Percentiles rank a stretch among this genome's conserved stretches.
phyloP scores from a whole-genome alignment of 2,888 invertebrate genomes.

The Meta bourneti region DNA sequence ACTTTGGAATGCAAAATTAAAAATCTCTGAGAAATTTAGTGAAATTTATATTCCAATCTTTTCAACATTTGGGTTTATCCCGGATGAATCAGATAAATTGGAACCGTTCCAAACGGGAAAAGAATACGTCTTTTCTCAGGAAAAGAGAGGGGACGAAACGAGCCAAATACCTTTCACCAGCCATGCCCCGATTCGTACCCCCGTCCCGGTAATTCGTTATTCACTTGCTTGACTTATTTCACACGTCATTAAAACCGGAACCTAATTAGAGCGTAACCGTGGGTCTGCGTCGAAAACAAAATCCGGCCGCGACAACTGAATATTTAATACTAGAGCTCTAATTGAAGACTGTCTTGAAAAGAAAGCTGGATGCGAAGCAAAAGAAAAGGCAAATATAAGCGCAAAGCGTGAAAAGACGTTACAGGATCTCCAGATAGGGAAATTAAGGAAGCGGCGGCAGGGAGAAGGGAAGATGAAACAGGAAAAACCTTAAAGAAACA shows the following conservation, averaged over 20 bases:
- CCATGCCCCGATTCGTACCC: neutral
- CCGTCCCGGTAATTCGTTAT: neutral
- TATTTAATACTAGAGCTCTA: constrained; percentile 47
- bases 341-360: constrained; percentile 42
- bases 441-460: constrained; percentile 20
- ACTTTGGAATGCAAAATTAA: no score
- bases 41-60: neutral
- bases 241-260: constrained; percentile 56
- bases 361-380: neutral
- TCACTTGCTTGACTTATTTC: constrained; percentile 39
- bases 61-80: neutral
- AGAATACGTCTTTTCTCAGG: neutral
- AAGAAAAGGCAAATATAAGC: constrained; percentile 18
- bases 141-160: neutral
- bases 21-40: neutral
- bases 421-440: constrained; percentile 34
- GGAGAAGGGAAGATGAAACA: constrained; percentile 3
- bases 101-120: neutral
- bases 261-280: constrained; percentile 29
- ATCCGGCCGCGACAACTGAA: constrained; percentile 34
- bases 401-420: constrained; percentile 53
- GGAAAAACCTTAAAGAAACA: constrained; percentile 25
- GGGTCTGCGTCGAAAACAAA: constrained; percentile 2
- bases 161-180: neutral
- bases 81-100: neutral